Percentiles rank a stretch among this genome's conserved stretches.
Evolutionary conservation across 1,140 invertebrate genomes (phyloP).

Genomic region (Trachelipus rathkii): DNA sequence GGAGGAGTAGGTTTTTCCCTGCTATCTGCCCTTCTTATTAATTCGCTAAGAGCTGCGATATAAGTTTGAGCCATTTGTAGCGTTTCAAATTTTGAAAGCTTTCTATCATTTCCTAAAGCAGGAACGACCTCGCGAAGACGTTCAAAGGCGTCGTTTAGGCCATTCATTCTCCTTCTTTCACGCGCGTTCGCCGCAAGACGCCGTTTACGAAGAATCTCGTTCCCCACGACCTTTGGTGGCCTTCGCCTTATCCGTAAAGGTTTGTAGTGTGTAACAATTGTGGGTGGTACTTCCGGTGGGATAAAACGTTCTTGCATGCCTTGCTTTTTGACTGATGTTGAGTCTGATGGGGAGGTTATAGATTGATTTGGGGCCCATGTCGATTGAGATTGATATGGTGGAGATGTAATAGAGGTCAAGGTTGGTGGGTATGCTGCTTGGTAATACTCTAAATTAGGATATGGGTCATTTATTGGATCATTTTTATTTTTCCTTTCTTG

Average conservation of each 20-base stretch:
- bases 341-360: neutral
- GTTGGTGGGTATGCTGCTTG: neutral
- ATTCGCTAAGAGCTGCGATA: slow-evolving; percentile 64
- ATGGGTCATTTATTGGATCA: neutral
- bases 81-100: slow-evolving; percentile 81
- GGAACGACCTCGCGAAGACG: slow-evolving; percentile 75
- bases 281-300: neutral
- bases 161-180: slow-evolving; percentile 74
- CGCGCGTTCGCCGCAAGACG: slow-evolving; percentile 69
- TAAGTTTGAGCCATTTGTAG: slow-evolving; percentile 84
- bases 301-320: neutral
- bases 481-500: neutral
- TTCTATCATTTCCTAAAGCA: slow-evolving; percentile 67
- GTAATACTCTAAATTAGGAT: neutral
- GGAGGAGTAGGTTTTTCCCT: neutral
- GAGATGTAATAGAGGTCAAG: neutral
- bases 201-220: slow-evolving; percentile 52
- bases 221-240: slow-evolving; percentile 9
- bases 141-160: slow-evolving; percentile 76
- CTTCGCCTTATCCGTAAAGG: neutral
- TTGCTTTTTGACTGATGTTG: neutral
- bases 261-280: neutral
- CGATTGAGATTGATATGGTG: neutral
- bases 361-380: neutral
- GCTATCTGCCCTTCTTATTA: slow-evolving; percentile 24